Evolutionary conservation across 2,888 invertebrate species (phyloP), one percentile per base, ranked within the genome.

Genomic region (Nyleta sp.): DNA sequence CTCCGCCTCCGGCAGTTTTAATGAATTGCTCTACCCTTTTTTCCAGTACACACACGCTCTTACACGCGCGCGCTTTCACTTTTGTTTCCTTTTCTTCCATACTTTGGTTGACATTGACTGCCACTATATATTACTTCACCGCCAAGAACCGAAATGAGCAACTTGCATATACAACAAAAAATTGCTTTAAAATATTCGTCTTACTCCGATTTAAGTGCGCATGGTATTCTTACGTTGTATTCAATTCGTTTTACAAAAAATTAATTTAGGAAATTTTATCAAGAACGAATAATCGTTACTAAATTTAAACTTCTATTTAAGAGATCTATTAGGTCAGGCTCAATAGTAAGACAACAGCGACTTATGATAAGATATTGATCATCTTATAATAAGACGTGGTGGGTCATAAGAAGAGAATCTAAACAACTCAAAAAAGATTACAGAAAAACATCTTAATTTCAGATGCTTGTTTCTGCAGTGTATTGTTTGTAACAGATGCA

Each of bases 1-100:
- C 84, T 84, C 84, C 84, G 86, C 87, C 86, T 84, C 82, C 83
- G 84, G 86, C 84, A 73, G 78, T 85, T 87, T 86, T 87, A 87
- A 87, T 87, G 86, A 86, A 87, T 87, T 85, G 84, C 83, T 80
- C 52, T 71, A 74, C 71, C 77, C 80, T 76, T 76, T 74, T 77
- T 73, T 60, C 71, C 44, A 59, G 50, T 53, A 60, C 50, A 52
- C 13, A 11, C 11, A 48, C 38, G 17, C 22, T 28, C 57, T 22
- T 35, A 57, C 44, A 53, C 53, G 44, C 18, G 24, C 31, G 13
- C 65, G 50, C 53, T 46, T 70, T 59, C 65, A 67, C 40, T 68
- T 53, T 65, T 53, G 40, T 74, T 59, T 52, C 53, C 75, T 55
- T 53, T 60, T 53, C 52, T 48, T 18, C 31, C 38, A 46, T 67